A percentile compares a stretch with the other conserved stretches of the same genome.
These are phyloP conservation scores for Rhinogobius similis DNA, from an alignment of 2,113 vertebrate genomes.

Conservation along the genomic window DNA sequence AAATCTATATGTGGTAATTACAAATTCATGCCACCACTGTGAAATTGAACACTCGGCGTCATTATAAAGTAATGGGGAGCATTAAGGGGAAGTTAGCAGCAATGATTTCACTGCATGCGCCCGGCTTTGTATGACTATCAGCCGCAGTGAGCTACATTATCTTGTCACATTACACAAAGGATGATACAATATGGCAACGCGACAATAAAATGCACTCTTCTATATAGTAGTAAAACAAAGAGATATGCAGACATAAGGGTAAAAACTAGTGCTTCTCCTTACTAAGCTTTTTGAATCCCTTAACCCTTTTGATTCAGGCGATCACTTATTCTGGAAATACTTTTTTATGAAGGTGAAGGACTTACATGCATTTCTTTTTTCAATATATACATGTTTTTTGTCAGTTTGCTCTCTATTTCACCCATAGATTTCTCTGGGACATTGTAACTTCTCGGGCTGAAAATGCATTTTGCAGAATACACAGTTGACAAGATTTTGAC, in stretches of 20 bases:
- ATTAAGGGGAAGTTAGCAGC: constrained; percentile 66
- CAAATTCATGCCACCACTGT: constrained; percentile 76
- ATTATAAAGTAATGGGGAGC: constrained; percentile 76
- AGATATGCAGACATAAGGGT: constrained; percentile 1
- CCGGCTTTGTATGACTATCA: constrained; percentile 44
- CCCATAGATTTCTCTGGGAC: too few relatives aligned
- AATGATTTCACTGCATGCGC: constrained; percentile 56
- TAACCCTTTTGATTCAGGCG: not conserved
- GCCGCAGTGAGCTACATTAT: constrained; percentile 61
- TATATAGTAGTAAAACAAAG: constrained; percentile 33
- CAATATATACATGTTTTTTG: not conserved
- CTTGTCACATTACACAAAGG: constrained; percentile 51
- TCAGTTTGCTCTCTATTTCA: too few relatives aligned
- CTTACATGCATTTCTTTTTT: not conserved
- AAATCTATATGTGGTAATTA: constrained; percentile 80
- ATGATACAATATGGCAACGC: constrained; percentile 33
- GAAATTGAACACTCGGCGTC: constrained; percentile 75
- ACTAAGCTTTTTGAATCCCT: not conserved
- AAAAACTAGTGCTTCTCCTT: constrained; percentile 12
- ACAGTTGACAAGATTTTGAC: too few relatives aligned
- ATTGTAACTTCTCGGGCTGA: too few relatives aligned
- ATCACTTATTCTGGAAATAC: not conserved
- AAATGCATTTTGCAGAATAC: too few relatives aligned
- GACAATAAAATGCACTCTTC: constrained; percentile 25
- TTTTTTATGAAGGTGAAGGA: too few relatives aligned